A percentile compares a stretch with the other conserved stretches of the same genome.
These are phyloP conservation scores for Caloenas nicobarica DNA, from an alignment of 2,113 vertebrate species.

Conservation along the genomic window DNA sequence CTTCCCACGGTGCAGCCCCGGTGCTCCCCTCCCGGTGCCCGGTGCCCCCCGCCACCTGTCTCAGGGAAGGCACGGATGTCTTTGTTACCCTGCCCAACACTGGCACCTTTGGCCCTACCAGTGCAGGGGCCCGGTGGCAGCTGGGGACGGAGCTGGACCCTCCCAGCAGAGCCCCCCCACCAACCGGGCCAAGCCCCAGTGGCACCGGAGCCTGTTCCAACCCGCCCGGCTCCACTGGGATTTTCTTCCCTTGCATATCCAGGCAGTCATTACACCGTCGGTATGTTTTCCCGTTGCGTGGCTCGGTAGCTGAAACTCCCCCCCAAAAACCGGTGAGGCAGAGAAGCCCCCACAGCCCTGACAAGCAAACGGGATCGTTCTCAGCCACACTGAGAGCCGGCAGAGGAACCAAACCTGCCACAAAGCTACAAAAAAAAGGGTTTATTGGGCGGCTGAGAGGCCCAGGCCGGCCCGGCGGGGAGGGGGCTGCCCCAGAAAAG, in stretches of 20 bases:
- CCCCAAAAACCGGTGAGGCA: not conserved
- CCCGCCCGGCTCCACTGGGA: not conserved
- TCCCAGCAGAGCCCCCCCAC: not conserved
- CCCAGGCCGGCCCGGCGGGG: rapidly evolving
- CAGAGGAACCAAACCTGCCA: not conserved
- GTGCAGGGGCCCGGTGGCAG: not conserved
- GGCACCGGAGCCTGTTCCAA: not conserved
- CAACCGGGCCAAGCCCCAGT: not conserved
- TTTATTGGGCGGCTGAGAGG: conserved; percentile 61
- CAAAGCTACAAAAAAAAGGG: conserved; percentile 54
- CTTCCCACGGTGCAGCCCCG: not conserved
- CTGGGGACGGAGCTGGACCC: too few relatives aligned
- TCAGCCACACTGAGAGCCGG: too few relatives aligned
- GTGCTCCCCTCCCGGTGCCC: too few relatives aligned
- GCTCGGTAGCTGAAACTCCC: not conserved
- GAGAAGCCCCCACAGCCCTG: rapidly evolving
- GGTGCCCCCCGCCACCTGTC: not conserved
- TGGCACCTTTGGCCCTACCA: not conserved
- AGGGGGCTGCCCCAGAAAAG: not conserved
- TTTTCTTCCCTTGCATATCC: not conserved
- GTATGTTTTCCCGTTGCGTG: not conserved
- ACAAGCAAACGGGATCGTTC: rapidly evolving
- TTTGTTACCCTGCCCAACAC: not conserved
- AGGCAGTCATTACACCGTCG: not conserved
- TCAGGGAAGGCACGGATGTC: not conserved